phyloP scores from a whole-genome alignment of 2,888 invertebrate species.

The Bimastos eiseni region DNA sequence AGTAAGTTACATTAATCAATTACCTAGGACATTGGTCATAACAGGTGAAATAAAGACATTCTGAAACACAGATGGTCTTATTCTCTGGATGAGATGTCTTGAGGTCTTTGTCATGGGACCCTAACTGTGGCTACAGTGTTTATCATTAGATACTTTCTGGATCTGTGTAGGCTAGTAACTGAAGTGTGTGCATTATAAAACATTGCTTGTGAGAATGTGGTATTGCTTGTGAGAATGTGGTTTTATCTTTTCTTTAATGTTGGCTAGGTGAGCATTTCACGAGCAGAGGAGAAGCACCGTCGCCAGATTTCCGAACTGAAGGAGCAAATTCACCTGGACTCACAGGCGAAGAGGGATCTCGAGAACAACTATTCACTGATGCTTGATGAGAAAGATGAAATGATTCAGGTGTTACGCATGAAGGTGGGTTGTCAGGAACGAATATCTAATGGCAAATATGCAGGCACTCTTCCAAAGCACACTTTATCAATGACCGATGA shows the following conservation, averaged over 20 bases:
- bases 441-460: neutral
- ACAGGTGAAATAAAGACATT: too few relatives aligned
- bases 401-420: constrained; percentile 80
- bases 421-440: constrained; percentile 70
- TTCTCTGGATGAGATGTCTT: too few relatives aligned
- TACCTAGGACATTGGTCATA: too few relatives aligned
- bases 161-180: too few relatives aligned
- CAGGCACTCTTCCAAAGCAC: neutral
- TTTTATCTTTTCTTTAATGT: neutral
- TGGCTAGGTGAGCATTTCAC: constrained; percentile 49
- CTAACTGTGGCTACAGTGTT: too few relatives aligned
- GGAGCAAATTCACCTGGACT: constrained; percentile 85
- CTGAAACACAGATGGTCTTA: too few relatives aligned
- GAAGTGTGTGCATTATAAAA: too few relatives aligned
- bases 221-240: too few relatives aligned
- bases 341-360: constrained; percentile 82
- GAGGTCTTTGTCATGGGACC: too few relatives aligned
- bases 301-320: constrained; percentile 75
- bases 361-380: constrained; percentile 83
- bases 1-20: too few relatives aligned
- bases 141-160: too few relatives aligned
- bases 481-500: neutral
- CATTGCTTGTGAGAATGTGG: neutral
- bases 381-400: constrained; percentile 84
- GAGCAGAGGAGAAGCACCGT: constrained; percentile 60